Evolutionary conservation across 2,113 vertebrate species (phyloP).

Genomic region (Daphoenositta chrysoptera): DNA sequence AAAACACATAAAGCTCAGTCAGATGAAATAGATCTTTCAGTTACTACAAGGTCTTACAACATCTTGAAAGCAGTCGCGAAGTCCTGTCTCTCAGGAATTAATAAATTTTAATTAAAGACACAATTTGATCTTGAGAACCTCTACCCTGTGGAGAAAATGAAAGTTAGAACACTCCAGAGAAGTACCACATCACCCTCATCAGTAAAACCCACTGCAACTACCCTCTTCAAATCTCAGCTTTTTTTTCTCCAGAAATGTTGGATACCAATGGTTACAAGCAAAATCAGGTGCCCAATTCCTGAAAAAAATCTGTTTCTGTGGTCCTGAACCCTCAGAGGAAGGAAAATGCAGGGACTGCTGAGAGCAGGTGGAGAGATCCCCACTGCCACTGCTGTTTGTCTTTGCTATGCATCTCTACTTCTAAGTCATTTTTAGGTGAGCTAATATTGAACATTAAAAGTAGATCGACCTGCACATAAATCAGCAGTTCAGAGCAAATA

Average conservation of each 20-base stretch:
- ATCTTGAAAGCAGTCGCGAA: background rate
- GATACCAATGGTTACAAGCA: background rate
- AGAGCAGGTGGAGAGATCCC: background rate
- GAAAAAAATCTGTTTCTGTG: background rate
- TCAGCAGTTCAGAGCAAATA: background rate
- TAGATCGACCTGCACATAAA: background rate
- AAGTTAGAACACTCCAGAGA: background rate
- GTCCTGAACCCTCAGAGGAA: background rate
- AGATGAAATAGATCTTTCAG: constrained; percentile 11
- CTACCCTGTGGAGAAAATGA: background rate
- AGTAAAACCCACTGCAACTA: background rate
- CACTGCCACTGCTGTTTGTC: background rate
- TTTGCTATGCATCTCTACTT: background rate
- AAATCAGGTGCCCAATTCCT: background rate
- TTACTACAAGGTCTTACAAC: background rate
- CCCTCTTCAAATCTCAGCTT: background rate
- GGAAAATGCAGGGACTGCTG: background rate
- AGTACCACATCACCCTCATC: background rate
- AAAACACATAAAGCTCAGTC: background rate
- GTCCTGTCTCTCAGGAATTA: background rate
- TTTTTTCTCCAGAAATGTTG: background rate
- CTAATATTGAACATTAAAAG: background rate
- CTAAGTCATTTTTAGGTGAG: background rate
- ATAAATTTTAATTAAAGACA: constrained; percentile 26
- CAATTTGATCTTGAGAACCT: constrained; percentile 5